phyloP scores from a whole-genome alignment of 1,140 invertebrate genomes.

The Drosophila auraria region DNA sequence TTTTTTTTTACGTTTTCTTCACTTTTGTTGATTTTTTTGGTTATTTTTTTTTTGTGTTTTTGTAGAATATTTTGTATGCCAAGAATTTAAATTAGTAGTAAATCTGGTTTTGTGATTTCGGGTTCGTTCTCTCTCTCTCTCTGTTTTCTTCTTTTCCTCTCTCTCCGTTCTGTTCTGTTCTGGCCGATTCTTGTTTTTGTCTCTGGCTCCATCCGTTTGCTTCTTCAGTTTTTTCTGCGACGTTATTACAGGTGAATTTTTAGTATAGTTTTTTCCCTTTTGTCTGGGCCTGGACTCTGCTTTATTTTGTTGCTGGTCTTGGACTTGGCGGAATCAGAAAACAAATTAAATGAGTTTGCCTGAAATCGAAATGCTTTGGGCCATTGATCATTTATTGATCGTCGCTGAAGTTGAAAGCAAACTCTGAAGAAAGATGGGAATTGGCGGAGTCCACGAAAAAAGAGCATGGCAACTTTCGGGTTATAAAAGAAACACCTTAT shows the following conservation, averaged over 20 bases:
- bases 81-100: constrained; percentile 83
- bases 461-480: constrained; percentile 13
- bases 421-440: constrained; percentile 10
- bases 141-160: constrained; percentile 18
- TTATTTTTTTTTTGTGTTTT: constrained; percentile 34
- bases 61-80: constrained; percentile 76
- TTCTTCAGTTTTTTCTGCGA: constrained; percentile 36
- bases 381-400: constrained; percentile 53
- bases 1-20: constrained; percentile 35
- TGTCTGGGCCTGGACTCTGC: constrained; percentile 8
- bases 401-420: constrained; percentile 29
- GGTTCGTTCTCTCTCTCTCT: constrained; percentile 55
- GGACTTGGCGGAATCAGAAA: constrained; percentile 31
- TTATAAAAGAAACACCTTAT: constrained; percentile 17
- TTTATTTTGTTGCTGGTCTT: constrained; percentile 43
- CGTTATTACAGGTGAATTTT: constrained; percentile 26
- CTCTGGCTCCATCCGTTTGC: constrained; percentile 23
- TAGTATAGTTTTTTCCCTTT: constrained; percentile 16
- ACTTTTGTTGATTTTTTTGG: constrained; percentile 24
- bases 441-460: constrained; percentile 7
- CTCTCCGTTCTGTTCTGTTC: constrained; percentile 4
- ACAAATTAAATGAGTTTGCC: constrained; percentile 57
- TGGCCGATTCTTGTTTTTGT: constrained; percentile 66
- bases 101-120: constrained; percentile 81
- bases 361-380: constrained; percentile 60